Percentiles rank a stretch among this genome's conserved stretches.
These are phyloP conservation scores for Drosophila orosa DNA, from an alignment of 1,140 invertebrate species.

Conservation along the genomic window DNA sequence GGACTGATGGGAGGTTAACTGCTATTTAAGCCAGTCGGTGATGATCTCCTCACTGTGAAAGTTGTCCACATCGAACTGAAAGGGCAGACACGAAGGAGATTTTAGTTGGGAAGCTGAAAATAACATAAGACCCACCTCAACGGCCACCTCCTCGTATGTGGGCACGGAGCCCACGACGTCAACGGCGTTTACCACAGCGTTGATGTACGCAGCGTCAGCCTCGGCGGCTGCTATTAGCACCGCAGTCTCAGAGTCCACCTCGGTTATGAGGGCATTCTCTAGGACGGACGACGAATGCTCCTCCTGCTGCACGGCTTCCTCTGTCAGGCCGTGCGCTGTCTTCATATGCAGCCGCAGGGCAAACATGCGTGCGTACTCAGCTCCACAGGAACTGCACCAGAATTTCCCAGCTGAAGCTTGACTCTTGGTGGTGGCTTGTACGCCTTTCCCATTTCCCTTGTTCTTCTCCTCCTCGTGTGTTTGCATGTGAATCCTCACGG, in stretches of 20 bases:
- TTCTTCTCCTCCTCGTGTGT: slow-evolving; percentile 85
- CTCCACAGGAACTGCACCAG: slow-evolving; percentile 89
- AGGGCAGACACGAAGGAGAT: background rate
- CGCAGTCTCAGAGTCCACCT: slow-evolving; percentile 60
- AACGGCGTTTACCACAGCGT: slow-evolving; percentile 36
- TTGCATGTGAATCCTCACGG: slow-evolving; percentile 89
- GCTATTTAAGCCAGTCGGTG: slow-evolving; percentile 75
- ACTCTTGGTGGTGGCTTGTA: slow-evolving; percentile 55
- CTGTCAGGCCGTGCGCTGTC: slow-evolving; percentile 85
- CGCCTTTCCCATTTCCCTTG: background rate
- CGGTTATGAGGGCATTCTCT: background rate
- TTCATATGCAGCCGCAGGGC: slow-evolving; percentile 89
- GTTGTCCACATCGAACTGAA: slow-evolving; percentile 73
- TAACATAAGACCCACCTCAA: background rate
- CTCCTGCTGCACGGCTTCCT: slow-evolving; percentile 5
- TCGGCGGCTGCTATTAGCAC: slow-evolving; percentile 68
- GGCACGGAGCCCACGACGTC: slow-evolving; percentile 39
- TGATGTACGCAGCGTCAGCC: slow-evolving; percentile 56
- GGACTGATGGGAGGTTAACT: background rate
- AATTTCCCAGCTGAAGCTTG: slow-evolving; percentile 85
- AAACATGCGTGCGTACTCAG: slow-evolving; percentile 89
- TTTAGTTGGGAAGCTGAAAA: background rate
- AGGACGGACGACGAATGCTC: background rate
- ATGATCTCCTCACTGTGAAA: slow-evolving; percentile 78
- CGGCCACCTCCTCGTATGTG: slow-evolving; percentile 52